Evolutionary conservation across 2,113 vertebrate genomes (phyloP).

Genomic region (Pangasianodon gigas): DNA sequence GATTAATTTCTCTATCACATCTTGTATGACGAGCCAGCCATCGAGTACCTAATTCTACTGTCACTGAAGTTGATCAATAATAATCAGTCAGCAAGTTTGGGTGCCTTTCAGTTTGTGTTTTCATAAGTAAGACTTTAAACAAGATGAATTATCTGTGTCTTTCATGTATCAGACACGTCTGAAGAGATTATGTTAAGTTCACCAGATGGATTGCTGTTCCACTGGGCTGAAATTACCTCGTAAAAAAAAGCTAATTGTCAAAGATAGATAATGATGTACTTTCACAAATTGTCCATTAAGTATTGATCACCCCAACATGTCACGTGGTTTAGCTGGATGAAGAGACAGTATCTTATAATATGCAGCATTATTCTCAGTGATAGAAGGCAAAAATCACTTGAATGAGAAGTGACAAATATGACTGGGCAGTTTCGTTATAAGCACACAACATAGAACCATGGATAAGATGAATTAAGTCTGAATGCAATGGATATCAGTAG

Average conservation of each 20-base stretch:
- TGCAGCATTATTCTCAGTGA: slow-evolving; percentile 54
- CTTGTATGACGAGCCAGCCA: slow-evolving; percentile 56
- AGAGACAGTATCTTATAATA: slow-evolving; percentile 33
- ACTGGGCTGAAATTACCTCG: slow-evolving; percentile 21
- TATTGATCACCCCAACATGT: slow-evolving; percentile 31
- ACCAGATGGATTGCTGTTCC: slow-evolving; percentile 22
- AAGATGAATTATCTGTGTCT: slow-evolving; percentile 32
- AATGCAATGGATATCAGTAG: slow-evolving; percentile 34
- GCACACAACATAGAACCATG: slow-evolving; percentile 27
- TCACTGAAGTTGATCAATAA: slow-evolving; percentile 35
- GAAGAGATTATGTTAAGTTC: slow-evolving; percentile 9
- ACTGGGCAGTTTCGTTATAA: slow-evolving; percentile 32
- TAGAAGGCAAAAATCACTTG: slow-evolving; percentile 39
- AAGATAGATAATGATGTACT: slow-evolving; percentile 24
- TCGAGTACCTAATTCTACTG: slow-evolving; percentile 13
- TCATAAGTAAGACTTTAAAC: slow-evolving; percentile 24
- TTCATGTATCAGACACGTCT: slow-evolving; percentile 15
- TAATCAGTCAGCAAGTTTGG: slow-evolving; percentile 20
- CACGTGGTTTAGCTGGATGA: slow-evolving; percentile 38
- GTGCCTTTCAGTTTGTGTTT: slow-evolving; percentile 32
- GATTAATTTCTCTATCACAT: slow-evolving; percentile 62
- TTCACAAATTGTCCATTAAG: slow-evolving; percentile 34
- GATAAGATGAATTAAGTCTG: slow-evolving; percentile 20
- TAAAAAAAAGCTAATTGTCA: slow-evolving; percentile 22
- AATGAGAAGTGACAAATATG: slow-evolving; percentile 40